phyloP scores from a whole-genome alignment of 2,888 invertebrate species.

The Euzophera pinguis region DNA sequence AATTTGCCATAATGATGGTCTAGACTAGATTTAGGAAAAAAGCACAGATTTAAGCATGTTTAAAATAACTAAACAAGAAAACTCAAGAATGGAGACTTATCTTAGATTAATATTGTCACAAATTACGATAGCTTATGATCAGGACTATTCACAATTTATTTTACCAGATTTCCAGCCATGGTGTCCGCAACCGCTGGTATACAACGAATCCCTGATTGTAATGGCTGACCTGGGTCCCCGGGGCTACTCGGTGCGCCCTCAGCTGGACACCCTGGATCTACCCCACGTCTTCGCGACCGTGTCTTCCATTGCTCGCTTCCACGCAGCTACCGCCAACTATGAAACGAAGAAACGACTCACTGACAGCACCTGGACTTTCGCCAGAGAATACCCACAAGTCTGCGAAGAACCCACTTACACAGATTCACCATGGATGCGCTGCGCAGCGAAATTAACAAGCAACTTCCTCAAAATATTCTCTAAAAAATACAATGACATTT shows the following conservation, averaged over 20 bases:
- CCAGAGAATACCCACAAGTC: slow-evolving; percentile 34
- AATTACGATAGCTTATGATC: too few species aligned
- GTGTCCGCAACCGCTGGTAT: slow-evolving; percentile 46
- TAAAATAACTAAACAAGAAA: too few species aligned
- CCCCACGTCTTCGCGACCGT: slow-evolving; percentile 39
- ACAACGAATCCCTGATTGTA: slow-evolving; percentile 49
- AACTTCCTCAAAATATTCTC: slow-evolving; percentile 49
- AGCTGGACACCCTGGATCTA: slow-evolving; percentile 38
- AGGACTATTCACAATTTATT: not conserved
- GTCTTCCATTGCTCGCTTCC: slow-evolving; percentile 52
- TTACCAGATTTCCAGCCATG: slow-evolving; percentile 45
- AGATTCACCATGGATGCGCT: slow-evolving; percentile 46
- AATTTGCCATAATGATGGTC: too few species aligned
- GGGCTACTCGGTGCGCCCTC: slow-evolving; percentile 42
- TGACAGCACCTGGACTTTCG: not conserved
- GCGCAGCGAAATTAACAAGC: slow-evolving; percentile 48
- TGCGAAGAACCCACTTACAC: slow-evolving; percentile 43
- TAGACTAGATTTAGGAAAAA: too few species aligned
- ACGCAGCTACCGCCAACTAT: slow-evolving; percentile 55
- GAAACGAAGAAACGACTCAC: slow-evolving; percentile 35
- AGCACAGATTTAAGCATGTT: too few species aligned
- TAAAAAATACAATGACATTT: slow-evolving; percentile 28
- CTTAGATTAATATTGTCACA: too few species aligned
- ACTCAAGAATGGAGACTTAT: too few species aligned
- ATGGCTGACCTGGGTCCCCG: slow-evolving; percentile 52